phyloP scores from a whole-genome alignment of 2,113 vertebrate genomes.

The Apus apus region DNA sequence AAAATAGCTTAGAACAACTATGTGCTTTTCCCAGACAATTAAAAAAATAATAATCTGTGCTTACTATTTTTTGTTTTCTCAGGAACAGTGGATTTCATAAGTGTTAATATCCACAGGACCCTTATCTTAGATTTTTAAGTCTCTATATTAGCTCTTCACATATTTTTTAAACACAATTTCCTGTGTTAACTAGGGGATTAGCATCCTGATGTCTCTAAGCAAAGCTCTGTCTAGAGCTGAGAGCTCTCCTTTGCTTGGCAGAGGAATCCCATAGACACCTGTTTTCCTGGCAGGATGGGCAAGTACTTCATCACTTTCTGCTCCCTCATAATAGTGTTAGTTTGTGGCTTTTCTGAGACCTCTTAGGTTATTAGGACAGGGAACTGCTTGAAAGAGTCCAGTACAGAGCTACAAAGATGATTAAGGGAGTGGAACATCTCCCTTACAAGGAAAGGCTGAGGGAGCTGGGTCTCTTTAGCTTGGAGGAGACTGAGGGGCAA shows the following conservation, averaged over 20 bases:
- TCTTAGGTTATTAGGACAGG: not conserved
- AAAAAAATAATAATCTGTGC: not conserved
- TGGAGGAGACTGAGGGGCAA: no score
- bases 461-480: no score
- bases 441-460: no score
- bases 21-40: not conserved
- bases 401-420: no score
- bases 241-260: not conserved
- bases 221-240: not conserved
- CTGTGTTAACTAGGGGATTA: not conserved
- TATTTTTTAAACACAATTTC: not conserved
- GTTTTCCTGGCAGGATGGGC: not conserved
- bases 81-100: not conserved
- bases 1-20: not conserved
- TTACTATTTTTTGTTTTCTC: not conserved
- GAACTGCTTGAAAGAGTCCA: no score
- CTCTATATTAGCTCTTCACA: not conserved
- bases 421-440: no score
- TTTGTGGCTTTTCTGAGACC: not conserved
- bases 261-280: not conserved
- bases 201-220: not conserved
- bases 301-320: not conserved
- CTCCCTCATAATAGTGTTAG: not conserved
- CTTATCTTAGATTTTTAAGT: not conserved
- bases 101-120: not conserved